Evolutionary conservation across 2,888 invertebrate genomes (phyloP).

Genomic region (Onchidella celtica): DNA sequence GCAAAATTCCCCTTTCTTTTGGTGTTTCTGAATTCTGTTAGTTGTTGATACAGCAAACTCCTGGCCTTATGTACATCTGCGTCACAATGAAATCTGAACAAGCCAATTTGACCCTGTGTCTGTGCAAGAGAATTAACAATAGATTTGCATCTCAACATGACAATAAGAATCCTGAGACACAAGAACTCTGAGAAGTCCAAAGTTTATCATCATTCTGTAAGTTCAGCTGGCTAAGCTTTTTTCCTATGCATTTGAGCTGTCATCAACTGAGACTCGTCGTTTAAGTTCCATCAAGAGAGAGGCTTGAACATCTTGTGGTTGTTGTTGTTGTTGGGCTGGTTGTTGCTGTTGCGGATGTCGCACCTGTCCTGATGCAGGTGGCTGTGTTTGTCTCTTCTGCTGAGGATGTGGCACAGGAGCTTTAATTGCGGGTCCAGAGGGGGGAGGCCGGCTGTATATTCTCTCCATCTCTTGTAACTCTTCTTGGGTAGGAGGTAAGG

Average conservation of each 20-base stretch:
- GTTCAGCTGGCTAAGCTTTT: too few species aligned
- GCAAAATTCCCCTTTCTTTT: too few species aligned
- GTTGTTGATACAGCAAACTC: too few species aligned
- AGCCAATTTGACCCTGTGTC: too few species aligned
- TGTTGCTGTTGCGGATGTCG: background rate
- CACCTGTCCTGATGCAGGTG: background rate
- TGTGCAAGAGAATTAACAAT: too few species aligned
- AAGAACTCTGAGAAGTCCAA: too few species aligned
- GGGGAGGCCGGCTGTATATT: conserved; percentile 65
- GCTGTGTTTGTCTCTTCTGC: background rate
- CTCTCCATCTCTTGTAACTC: conserved; percentile 71
- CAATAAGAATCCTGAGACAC: too few species aligned
- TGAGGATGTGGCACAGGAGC: background rate
- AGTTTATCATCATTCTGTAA: too few species aligned
- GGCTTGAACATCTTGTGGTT: conserved; percentile 34
- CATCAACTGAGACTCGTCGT: conserved; percentile 53
- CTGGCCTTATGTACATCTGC: too few species aligned
- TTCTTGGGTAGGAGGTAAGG: conserved; percentile 72
- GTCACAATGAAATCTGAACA: too few species aligned
- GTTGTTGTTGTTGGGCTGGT: background rate
- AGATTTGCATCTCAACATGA: too few species aligned
- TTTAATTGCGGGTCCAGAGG: conserved; percentile 41
- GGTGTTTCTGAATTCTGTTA: too few species aligned
- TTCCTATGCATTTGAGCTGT: conserved; percentile 12
- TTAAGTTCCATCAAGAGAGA: conserved; percentile 55